A percentile compares a stretch with the other conserved stretches of the same genome.
These are phyloP conservation scores for Seriola dumerili DNA, from an alignment of 2,113 vertebrate species.

Conservation along the genomic window DNA sequence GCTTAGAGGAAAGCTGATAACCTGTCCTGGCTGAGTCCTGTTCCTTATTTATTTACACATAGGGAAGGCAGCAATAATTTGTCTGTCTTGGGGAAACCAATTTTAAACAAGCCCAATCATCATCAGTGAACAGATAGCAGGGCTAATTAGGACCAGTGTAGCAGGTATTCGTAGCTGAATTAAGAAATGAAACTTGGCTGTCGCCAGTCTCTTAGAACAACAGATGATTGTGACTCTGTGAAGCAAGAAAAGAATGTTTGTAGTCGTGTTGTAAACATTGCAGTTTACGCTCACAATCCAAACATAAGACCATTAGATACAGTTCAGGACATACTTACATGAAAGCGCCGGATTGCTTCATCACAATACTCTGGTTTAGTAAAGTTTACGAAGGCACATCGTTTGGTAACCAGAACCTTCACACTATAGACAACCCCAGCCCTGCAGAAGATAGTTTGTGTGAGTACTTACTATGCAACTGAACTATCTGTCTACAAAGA, in stretches of 20 bases:
- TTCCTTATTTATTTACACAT: not conserved
- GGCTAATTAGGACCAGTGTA: not conserved
- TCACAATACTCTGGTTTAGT: constrained; percentile 69
- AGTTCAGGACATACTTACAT: constrained; percentile 67
- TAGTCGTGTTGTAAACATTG: not conserved
- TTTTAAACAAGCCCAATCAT: not conserved
- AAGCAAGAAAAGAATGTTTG: too few species aligned
- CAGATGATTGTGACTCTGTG: too few species aligned
- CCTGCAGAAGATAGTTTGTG: constrained; percentile 52
- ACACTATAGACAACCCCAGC: constrained; percentile 78
- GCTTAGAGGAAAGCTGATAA: not conserved
- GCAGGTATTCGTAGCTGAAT: not conserved
- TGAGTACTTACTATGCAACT: too few species aligned
- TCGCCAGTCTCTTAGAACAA: not conserved
- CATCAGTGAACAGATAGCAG: too few species aligned
- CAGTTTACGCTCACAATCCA: not conserved
- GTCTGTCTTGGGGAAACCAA: not conserved
- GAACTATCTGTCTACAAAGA: not conserved
- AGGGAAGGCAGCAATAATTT: not conserved
- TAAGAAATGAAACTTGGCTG: not conserved
- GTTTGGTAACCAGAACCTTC: constrained; percentile 69
- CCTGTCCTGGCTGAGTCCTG: not conserved
- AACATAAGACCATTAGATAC: too few species aligned
- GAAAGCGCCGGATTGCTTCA: constrained; percentile 69
- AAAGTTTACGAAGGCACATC: constrained; percentile 87